Base-by-base conservation (phyloP, 2,888 invertebrate species). In the Schrankia costaestrigalis region DNA sequence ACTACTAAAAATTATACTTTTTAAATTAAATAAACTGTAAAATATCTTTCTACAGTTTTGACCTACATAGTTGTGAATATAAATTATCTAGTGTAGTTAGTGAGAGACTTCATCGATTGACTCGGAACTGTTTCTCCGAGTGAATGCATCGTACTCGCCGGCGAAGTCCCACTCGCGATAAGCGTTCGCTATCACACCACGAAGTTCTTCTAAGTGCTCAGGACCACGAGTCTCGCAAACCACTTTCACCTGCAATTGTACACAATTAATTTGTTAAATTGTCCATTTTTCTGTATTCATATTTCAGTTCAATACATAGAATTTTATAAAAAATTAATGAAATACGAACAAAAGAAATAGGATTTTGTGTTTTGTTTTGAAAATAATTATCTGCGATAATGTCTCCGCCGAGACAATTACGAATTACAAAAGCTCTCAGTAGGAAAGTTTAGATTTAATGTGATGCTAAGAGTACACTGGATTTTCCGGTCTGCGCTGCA, bases 161-260 rank as follows among this genome's bases (percentile, higher is more conserved):
- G 75, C 58, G 56, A 87, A 86, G 54, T 71, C 68, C 77, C 78
- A 86, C 51, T 93, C 93, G 40, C 90, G 90, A 74, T 96, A 95
- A 51, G 94, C 65, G 26, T 36, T 54, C 1, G 72, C 67, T 35
- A 86, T 78, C 66, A 78, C 47, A 1, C 41, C 41, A 0, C 75
- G 71, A n/a, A 87, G 60, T 44, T 72, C 83, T 36, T 75, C 68
- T 58, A 92, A 90, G 71, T 98, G 97, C 1, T 92, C 91, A 50
- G 91, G 90, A 48, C 97, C 97, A 33, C 95, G 89, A 0, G 97
- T 97, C 78, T 98, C 97, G 59, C 95, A 95, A 1, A 97, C 93
- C 8, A 96, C 95, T 78, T 95, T 95, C 0, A 96, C 95, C 94
- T 95, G 72, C 8, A 59, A 14, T 3, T 2, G 3, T 8, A 3